Percentiles rank a stretch among this genome's conserved stretches.
phyloP scores from a whole-genome alignment of 2,797 vertebrate genomes.

The Girardinus metallicus region DNA sequence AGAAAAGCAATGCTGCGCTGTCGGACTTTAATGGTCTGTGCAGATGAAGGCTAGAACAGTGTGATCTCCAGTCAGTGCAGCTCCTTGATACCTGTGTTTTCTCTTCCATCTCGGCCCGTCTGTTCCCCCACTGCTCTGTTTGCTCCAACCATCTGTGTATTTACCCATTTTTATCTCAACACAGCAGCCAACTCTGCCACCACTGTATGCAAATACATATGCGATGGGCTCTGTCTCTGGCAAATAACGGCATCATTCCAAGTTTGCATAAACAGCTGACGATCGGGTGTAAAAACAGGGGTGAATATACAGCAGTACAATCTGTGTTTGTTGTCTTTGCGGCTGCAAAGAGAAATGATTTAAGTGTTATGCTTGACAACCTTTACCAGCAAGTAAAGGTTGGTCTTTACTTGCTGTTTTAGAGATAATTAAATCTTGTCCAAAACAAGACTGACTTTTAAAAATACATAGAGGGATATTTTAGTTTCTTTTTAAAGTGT shows the following conservation, averaged over 20 bases:
- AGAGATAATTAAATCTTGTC: neutral
- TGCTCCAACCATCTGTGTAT: slow-evolving; percentile 66
- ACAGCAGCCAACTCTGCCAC: slow-evolving; percentile 45
- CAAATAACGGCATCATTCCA: slow-evolving; percentile 41
- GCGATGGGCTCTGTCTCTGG: slow-evolving; percentile 59
- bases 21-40: slow-evolving; percentile 14
- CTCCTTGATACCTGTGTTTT: slow-evolving; percentile 46
- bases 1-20: slow-evolving; percentile 5
- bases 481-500: neutral
- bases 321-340: slow-evolving; percentile 8
- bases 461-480: neutral
- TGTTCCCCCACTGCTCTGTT: slow-evolving; percentile 50
- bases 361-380: slow-evolving; percentile 19
- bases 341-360: neutral
- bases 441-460: neutral
- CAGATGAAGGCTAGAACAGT: slow-evolving; percentile 22
- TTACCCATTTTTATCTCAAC: slow-evolving; percentile 61
- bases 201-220: slow-evolving; percentile 75
- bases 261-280: slow-evolving; percentile 47
- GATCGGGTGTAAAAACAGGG: slow-evolving; percentile 28
- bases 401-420: slow-evolving; percentile 25
- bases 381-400: too few species aligned
- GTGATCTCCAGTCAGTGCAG: slow-evolving; percentile 19
- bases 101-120: slow-evolving; percentile 40
- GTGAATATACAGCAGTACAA: neutral